Evolutionary conservation across 2,888 invertebrate genomes (phyloP), one percentile per base, ranked within the genome.

Genomic region (Polymixis flavicincta): DNA sequence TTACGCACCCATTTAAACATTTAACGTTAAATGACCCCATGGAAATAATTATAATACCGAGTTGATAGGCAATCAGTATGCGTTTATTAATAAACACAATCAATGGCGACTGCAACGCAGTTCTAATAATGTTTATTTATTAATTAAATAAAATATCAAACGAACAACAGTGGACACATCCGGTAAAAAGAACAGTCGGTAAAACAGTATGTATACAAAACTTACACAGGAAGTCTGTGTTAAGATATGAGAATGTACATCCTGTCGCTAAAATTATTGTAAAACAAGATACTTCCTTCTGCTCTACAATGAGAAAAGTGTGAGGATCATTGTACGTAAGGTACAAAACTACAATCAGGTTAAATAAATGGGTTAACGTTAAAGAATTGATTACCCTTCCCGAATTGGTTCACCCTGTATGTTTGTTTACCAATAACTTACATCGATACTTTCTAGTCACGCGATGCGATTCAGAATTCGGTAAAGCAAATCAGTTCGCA

Each of bases 231-330:
- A 94, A 88, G 92, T 86, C 80, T 89, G 89, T 57, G 90, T 92
- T 92, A 92, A 91, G 92, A 92, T 92, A 92, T 90, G 90, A 88
- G 88, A 87, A 87, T 85, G 82, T 78, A 82, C 92, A 90, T 93
- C 93, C 93, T 92, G 93, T 83, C 85, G 85, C 88, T 92, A 90
- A 91, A 91, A 90, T 90, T 90, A 89, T 87, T 90, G 83, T 87
- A 86, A 89, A 93, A 93, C 89, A 89, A 93, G 92, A 89, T 87
- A 90, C 89, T 92, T 94, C 93, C 92, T 89, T 80, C 63, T 52
- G 67, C 50, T 67, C n/a, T 59, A 57, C 72, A 74, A 74, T 81
- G 77, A 75, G 45, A 68, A 61, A 76, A 73, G 69, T 73, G 37
- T 59, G 48, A 57, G 52, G 45, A 50, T 37, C 48, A 67, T 59